Percentiles rank a stretch among this genome's conserved stretches.
Conservation (phyloP, 2,797 vertebrate species). For the Galaxias olidus region DNA sequence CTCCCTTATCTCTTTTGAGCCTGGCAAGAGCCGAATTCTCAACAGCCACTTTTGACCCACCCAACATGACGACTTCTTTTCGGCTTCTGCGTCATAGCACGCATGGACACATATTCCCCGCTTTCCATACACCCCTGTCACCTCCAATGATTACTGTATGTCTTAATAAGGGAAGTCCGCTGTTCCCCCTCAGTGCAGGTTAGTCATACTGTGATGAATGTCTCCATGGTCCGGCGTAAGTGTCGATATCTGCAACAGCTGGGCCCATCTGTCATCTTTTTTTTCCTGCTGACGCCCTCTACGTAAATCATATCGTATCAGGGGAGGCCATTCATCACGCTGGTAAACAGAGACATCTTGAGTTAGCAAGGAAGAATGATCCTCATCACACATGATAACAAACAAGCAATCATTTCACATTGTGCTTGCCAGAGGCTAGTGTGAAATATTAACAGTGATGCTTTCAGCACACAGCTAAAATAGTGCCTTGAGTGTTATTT, state of each 20-base stretch:
- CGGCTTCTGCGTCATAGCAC: neutral
- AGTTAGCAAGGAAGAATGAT: conserved; percentile 72
- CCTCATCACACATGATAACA: conserved; percentile 76
- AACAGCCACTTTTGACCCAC: neutral
- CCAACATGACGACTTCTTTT: neutral
- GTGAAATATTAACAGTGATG: conserved; percentile 73
- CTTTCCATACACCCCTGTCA: conserved; percentile 23
- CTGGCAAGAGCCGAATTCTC: neutral
- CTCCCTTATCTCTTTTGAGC: conserved; percentile 62
- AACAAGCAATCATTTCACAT: conserved; percentile 76
- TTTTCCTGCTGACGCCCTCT: conserved; percentile 66
- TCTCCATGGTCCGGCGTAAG: conserved; percentile 72
- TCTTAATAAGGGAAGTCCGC: conserved; percentile 60
- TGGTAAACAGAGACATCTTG: conserved; percentile 79
- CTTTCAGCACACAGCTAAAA: conserved; percentile 63
- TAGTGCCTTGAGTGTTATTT: conserved; percentile 61
- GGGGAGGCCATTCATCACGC: conserved; percentile 76
- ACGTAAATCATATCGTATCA: conserved; percentile 72
- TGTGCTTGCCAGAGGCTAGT: conserved; percentile 74
- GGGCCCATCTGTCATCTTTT: conserved; percentile 78
- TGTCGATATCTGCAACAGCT: conserved; percentile 79
- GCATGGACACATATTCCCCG: conserved; percentile 41
- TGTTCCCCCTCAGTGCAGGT: conserved; percentile 59
- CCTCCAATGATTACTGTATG: conserved; percentile 15
- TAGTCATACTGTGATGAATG: conserved; percentile 72